phyloP scores from a whole-genome alignment of 1,140 invertebrate species.

The Megalonaias nervosa region DNA sequence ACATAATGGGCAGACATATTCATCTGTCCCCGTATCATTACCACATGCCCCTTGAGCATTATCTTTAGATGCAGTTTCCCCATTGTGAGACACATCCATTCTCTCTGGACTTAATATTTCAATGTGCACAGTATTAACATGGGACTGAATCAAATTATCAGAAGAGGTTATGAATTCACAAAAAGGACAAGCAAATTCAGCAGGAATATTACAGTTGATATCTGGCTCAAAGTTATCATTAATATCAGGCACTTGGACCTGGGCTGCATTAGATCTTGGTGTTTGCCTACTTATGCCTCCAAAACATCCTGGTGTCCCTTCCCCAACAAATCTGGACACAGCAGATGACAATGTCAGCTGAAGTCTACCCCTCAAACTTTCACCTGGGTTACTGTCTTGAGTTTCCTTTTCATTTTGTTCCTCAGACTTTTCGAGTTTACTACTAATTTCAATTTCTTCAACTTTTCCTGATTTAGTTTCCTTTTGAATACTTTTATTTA shows the following conservation, averaged over 20 bases:
- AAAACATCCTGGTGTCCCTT: not conserved
- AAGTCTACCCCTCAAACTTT: not conserved
- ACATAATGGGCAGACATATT: constrained; percentile 69
- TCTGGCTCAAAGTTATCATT: constrained; percentile 72
- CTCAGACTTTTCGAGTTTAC: too few species aligned
- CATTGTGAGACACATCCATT: constrained; percentile 36
- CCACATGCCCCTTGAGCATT: constrained; percentile 47
- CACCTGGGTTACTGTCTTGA: constrained; percentile 5
- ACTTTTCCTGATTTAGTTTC: too few species aligned
- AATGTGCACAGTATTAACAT: constrained; percentile 88
- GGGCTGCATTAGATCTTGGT: constrained; percentile 29
- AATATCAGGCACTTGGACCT: constrained; percentile 40
- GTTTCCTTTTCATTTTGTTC: not conserved
- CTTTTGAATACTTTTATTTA: too few species aligned
- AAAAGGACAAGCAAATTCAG: constrained; percentile 78
- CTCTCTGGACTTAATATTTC: constrained; percentile 85
- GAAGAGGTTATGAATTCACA: constrained; percentile 85
- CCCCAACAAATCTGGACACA: not conserved
- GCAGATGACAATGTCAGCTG: constrained; percentile 3
- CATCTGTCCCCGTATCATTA: constrained; percentile 77
- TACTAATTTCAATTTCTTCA: too few species aligned
- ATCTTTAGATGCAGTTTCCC: constrained; percentile 26
- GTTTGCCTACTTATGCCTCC: constrained; percentile 6
- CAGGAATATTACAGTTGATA: constrained; percentile 53
- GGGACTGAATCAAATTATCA: constrained; percentile 83